Base-by-base conservation (phyloP, 2,113 vertebrate genomes). In the Micronycteris hirsuta region DNA sequence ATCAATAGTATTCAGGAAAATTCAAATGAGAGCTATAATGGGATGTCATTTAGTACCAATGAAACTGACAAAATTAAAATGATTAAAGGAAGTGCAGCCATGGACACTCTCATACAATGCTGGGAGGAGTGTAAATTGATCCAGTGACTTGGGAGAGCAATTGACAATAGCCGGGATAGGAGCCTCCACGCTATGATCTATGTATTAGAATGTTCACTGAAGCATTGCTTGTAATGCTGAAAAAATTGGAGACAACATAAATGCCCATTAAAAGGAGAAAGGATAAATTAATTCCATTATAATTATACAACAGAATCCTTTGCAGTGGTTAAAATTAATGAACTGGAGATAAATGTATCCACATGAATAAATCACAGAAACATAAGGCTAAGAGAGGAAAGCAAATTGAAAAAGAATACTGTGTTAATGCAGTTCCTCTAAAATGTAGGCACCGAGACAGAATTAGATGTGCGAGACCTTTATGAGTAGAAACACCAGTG, bases 311-410 rank as follows among this genome's bases (percentile, higher is more conserved):
- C 43, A 93, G 89, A 89, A 89, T 84, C 81, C 68, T 89, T 96
- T 82, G 93, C 0, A 41, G 52, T 19, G 31, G 71, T 81, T 93
- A 93, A 96, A 96, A 95, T 93, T 86, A 97, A 97, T 93, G 92
- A 97, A 84, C 56, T 93, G 83, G 68, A 94, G 83, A 81, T 94
- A 95, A 91, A 95, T 86, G 38, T 71, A 84, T 71, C 87, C 38
- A 45, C 71, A 13, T 81, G 80, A 95, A 77, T 86, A 97, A 86
- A 84, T 93, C 41, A 90, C 63, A 93, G 41, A 94, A 92, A 87
- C 19, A 31, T 70, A 77, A 91, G 67, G 24, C 65, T 92, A 89
- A 78, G 17, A 78, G 92, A 86, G 95, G 41, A 94, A 83, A 83
- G 24, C 58, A 94, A 80, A 89, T 76, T 83, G 13, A 2, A 28